Evolutionary conservation across 2,888 invertebrate species (phyloP).

Genomic region (Physocephala rufipes): DNA sequence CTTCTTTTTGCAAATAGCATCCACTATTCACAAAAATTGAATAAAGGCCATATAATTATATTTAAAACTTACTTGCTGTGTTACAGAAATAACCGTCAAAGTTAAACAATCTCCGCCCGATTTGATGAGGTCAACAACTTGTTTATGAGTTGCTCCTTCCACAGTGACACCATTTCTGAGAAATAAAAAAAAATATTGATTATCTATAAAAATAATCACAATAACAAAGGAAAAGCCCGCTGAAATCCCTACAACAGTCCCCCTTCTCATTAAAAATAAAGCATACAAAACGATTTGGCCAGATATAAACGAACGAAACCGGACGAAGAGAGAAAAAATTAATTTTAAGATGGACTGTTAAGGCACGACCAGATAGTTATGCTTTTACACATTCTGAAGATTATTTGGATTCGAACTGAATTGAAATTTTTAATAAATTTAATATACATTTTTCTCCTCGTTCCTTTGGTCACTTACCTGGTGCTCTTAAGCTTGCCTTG

Average conservation of each 20-base stretch:
- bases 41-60: too few species aligned
- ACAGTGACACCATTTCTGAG: slow-evolving; percentile 93
- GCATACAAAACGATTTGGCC: background rate
- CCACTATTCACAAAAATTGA: too few species aligned
- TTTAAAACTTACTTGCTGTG: slow-evolving; percentile 76
- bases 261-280: too few species aligned
- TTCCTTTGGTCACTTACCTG: too few species aligned
- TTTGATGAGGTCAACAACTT: slow-evolving; percentile 98
- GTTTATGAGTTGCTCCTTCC: slow-evolving; percentile 99
- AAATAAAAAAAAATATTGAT: slow-evolving; percentile 14
- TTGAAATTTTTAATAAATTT: too few species aligned
- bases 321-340: slow-evolving; percentile 25
- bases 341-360: background rate
- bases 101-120: slow-evolving; percentile 97
- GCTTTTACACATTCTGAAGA: too few species aligned
- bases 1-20: too few species aligned
- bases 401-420: too few species aligned
- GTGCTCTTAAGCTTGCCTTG: background rate
- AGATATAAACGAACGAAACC: slow-evolving; percentile 15
- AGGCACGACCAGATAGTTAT: too few species aligned
- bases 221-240: too few species aligned
- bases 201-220: background rate
- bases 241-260: too few species aligned
- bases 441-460: too few species aligned
- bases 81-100: slow-evolving; percentile 95